These are phyloP conservation scores for Hermaeophaga mercurialis DNA, from an alignment of 2,888 invertebrate genomes.

Conservation along the genomic window DNA sequence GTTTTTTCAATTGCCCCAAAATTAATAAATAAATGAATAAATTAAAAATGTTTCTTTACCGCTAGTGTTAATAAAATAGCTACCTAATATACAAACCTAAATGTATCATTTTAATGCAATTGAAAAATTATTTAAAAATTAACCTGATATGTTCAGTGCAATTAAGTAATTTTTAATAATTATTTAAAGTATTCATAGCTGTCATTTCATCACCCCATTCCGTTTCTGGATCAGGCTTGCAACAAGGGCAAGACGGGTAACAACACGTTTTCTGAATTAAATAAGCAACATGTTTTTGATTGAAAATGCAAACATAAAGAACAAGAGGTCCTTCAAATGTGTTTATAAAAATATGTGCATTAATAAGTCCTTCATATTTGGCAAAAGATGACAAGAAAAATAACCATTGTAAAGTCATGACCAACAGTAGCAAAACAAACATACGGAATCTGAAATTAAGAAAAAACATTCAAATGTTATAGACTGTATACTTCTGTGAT, in stretches of 20 bases:
- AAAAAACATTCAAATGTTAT: neutral
- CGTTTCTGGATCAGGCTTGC: slow-evolving; percentile 68
- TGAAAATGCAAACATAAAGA: slow-evolving; percentile 77
- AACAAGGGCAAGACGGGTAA: slow-evolving; percentile 65
- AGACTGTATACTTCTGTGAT: neutral
- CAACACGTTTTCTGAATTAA: slow-evolving; percentile 80
- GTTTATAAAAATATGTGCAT: slow-evolving; percentile 77
- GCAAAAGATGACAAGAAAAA: slow-evolving; percentile 79
- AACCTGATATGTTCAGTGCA: too few species aligned
- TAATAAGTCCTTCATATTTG: slow-evolving; percentile 72
- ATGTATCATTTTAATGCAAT: too few species aligned
- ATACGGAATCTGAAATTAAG: slow-evolving; percentile 73
- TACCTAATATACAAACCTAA: too few species aligned
- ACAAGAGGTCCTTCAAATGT: slow-evolving; percentile 75
- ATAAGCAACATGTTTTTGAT: slow-evolving; percentile 80
- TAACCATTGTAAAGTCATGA: slow-evolving; percentile 78
- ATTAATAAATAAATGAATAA: too few species aligned
- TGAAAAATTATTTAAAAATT: too few species aligned
- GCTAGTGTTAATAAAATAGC: too few species aligned
- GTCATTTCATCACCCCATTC: slow-evolving; percentile 92
- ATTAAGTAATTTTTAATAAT: too few species aligned
- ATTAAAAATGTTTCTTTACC: too few species aligned
- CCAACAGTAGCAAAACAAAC: slow-evolving; percentile 74
- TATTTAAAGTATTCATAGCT: slow-evolving; percentile 72
- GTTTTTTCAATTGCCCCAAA: too few species aligned